Percentiles rank a stretch among this genome's conserved stretches.
These are phyloP conservation scores for Bombus polaris DNA, from an alignment of 1,140 invertebrate genomes.

Conservation along the genomic window DNA sequence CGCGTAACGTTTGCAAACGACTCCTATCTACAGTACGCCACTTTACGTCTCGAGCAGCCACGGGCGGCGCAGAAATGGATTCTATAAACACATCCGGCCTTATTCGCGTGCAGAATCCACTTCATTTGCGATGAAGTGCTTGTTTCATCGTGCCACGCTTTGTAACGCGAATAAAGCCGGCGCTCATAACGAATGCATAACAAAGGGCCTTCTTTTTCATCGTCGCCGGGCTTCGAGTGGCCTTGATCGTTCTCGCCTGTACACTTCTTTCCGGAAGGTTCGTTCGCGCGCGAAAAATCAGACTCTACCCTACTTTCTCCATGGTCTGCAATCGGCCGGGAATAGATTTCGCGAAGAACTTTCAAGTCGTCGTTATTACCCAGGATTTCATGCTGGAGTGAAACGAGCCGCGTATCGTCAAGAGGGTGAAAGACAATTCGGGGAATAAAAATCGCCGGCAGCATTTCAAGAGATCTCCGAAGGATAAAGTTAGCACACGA, in stretches of 20 bases:
- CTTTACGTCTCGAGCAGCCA: slow-evolving; percentile 21
- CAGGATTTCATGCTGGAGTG: too few relatives aligned
- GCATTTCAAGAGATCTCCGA: slow-evolving; percentile 7
- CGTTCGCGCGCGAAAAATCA: background rate
- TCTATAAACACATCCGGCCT: slow-evolving; percentile 49
- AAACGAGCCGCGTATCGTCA: slow-evolving; percentile 17
- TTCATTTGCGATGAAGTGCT: slow-evolving; percentile 35
- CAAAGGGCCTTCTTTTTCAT: slow-evolving; percentile 33
- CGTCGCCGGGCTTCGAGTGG: background rate
- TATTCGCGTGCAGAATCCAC: slow-evolving; percentile 26
- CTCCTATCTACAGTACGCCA: slow-evolving; percentile 33
- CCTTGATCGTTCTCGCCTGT: slow-evolving; percentile 3
- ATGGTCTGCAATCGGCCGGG: background rate
- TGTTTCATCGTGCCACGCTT: slow-evolving; percentile 21
- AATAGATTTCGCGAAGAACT: background rate
- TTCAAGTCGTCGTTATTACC: slow-evolving; percentile 5
- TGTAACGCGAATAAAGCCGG: slow-evolving; percentile 15
- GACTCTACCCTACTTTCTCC: too few relatives aligned
- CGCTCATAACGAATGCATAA: slow-evolving; percentile 29
- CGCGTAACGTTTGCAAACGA: slow-evolving; percentile 45
- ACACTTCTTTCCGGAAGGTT: too few relatives aligned
- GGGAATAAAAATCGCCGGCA: slow-evolving; percentile 32
- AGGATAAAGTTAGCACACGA: slow-evolving; percentile 21
- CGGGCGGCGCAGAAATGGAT: slow-evolving; percentile 27
- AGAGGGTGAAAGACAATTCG: slow-evolving; percentile 26